phyloP scores from a whole-genome alignment of 2,797 vertebrate species.

The Ataeniobius toweri region DNA sequence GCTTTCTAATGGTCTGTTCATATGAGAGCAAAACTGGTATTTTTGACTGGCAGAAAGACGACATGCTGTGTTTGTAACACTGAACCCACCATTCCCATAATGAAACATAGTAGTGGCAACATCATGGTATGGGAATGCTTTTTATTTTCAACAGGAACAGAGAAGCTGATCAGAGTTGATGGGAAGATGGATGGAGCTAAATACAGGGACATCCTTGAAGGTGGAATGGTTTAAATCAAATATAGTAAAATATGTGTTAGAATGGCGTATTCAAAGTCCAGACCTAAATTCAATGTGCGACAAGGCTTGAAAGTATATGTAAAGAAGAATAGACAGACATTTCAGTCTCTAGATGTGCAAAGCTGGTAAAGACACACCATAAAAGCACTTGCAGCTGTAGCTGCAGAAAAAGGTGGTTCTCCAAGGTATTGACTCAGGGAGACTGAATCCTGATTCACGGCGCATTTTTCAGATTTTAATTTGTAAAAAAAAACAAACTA shows the following conservation, averaged over 20 bases:
- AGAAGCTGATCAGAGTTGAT: background rate
- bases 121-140: background rate
- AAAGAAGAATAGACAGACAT: background rate
- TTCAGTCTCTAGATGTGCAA: no score
- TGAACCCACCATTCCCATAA: background rate
- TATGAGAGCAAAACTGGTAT: background rate
- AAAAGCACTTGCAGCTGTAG: no score
- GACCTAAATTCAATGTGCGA: background rate
- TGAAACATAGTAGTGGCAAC: background rate
- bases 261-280: background rate
- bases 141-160: background rate
- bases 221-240: no score
- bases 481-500: background rate
- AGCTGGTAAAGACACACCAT: no score
- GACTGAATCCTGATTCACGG: background rate
- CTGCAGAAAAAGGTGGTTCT: no score
- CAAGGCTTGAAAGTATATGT: no score
- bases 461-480: background rate
- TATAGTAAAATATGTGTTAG: no score
- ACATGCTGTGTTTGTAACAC: background rate
- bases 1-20: background rate
- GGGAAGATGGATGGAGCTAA: background rate
- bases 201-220: no score
- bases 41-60: no score
- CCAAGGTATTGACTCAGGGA: no score